Base-by-base conservation (phyloP, 2,113 vertebrate genomes). In the Apeltes quadracus region DNA sequence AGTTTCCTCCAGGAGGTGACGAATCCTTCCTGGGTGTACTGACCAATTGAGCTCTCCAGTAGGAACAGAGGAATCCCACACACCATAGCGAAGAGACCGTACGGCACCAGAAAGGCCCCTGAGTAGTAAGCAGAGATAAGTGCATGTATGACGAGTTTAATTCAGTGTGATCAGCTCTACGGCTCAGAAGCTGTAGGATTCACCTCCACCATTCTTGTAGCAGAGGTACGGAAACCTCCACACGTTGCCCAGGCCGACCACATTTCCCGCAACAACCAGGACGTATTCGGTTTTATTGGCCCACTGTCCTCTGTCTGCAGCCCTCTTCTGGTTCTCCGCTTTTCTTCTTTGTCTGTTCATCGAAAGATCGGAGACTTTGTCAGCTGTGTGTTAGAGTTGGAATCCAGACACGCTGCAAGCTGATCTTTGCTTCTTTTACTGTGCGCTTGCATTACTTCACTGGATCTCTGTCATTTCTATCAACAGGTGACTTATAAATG, bases 1-100 rank as follows among this genome's bases (percentile, higher is more conserved):
- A 86, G 0, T 1, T 77, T 83, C 29, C 36, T 58, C 84, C 84
- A 86, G 12, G 41, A 74, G 23, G 79, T 85, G 69, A 86, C 51
- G 0, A 70, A 78, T 51, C 87, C 84, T 67, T 84, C 84, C 64
- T 88, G 87, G 14, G 76, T 78, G 84, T 61, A 85, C 75, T 88
- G 86, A 55, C 83, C 83, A 5, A 69, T 0, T 1, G 77, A 61
- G 4, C 53, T 72, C 73, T 86, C 84, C 75, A 83, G 25, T 2
- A 86, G 71, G 55, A 56, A 56, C 54, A 56, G 54, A 32, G 54
- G 54, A 11, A 56, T 32, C 54, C 54, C 27, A 32, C 27, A 56
- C 27, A 56, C 54, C 27, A 56, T 8, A 20, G 8, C 54, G 10
- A 56, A 10, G 27, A 56, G 54, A 20, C 15, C 27, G 7, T 56